Conservation (phyloP, 2,113 vertebrate genomes). For the Chaetorhynchus papuensis region DNA sequence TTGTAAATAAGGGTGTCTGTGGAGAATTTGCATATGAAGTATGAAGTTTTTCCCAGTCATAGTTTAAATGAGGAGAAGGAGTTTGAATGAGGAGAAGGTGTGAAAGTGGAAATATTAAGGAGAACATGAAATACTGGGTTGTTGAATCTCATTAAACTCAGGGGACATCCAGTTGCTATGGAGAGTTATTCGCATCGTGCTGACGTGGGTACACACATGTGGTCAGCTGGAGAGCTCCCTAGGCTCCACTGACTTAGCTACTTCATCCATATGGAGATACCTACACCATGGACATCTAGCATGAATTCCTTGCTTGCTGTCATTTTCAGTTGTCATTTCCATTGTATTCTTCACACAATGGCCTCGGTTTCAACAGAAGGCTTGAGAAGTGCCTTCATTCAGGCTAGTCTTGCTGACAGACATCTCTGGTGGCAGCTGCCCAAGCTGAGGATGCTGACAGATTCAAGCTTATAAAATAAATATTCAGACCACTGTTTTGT, state of each 20-base stretch:
- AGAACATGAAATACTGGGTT: neutral
- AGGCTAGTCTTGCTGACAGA: neutral
- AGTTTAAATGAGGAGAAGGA: neutral
- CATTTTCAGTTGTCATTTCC: neutral
- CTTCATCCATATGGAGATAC: neutral
- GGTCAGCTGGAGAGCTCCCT: neutral
- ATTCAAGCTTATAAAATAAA: neutral
- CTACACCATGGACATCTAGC: neutral
- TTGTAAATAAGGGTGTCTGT: neutral
- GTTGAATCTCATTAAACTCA: neutral
- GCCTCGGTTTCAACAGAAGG: neutral
- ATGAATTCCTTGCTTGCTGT: neutral
- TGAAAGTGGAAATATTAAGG: neutral
- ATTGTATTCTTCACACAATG: neutral
- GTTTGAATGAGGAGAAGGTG: neutral
- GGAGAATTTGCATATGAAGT: neutral
- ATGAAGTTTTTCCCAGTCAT: neutral
- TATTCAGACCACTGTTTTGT: neutral
- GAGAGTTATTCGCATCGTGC: neutral
- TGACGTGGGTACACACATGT: rapidly evolving
- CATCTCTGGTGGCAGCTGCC: neutral
- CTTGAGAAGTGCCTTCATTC: neutral
- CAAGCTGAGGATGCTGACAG: neutral
- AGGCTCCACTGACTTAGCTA: neutral
- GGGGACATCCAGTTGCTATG: neutral